Evolutionary conservation across 2,888 invertebrate genomes (phyloP), one percentile per base, ranked within the genome.

Genomic region (Lepidochitona cinerea): DNA sequence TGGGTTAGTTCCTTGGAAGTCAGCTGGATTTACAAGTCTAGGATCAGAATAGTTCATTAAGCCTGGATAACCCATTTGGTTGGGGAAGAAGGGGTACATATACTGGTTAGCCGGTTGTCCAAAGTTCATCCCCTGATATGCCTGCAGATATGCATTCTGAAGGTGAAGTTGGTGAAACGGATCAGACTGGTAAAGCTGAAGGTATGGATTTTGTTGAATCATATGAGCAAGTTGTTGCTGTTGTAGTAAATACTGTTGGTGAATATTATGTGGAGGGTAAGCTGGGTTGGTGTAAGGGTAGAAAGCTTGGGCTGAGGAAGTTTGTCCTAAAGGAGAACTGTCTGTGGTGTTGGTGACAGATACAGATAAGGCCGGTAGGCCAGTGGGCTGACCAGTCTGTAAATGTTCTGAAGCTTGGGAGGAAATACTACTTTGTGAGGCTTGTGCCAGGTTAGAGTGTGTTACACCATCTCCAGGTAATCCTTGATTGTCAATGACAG

Each of bases 241-340:
- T 32, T 59, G 59, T 18, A 59, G 32, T 29, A 59, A 32, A 29
- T 59, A 26, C 32, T 59, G 59, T 9, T 59, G 59, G 49, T 49
- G 49, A n/a, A 49, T 49, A 49, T 49, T 49, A 49, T 49, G 49
- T 23, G 23, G 18, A 29, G 37, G 29, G 68, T 36, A 68, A 29
- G 68, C 68, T 68, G 29, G 41, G 53, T 53, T 52, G 32, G 36
- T 54, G 26, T 70, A 52, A 18, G 70, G 29, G 32, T 70, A 32
- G 18, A 68, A 68, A 7, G 68, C 32, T 32, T 59, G 59, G 29
- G 29, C 59, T 23, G 59, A 29, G 26, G 37, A 23, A 4, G 37
- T 68, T 41, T 37, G 68, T 32, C 41, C 14, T 33, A 37, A 18
- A 23, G 36, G 67, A 36, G 36, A 35, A 33, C 37, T 36, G 29